Evolutionary conservation across 2,113 vertebrate species (phyloP).

Genomic region (Panthera uncia): DNA sequence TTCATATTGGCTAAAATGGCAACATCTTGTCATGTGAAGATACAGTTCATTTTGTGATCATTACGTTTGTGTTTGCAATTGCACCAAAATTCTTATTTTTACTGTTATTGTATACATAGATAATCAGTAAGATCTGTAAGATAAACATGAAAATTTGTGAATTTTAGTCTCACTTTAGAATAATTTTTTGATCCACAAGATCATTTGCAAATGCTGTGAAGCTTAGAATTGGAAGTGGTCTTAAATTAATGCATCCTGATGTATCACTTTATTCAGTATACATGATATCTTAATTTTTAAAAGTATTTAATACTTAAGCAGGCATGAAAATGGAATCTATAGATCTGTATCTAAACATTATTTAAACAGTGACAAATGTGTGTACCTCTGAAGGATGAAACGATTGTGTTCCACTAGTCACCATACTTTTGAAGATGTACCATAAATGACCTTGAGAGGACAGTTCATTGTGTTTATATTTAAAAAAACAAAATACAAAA

Average conservation of each 20-base stretch:
- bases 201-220: conserved; percentile 41
- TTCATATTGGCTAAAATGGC: conserved; percentile 55
- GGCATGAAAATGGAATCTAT: neutral
- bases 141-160: conserved; percentile 51
- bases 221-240: conserved; percentile 17
- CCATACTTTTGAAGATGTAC: conserved; percentile 54
- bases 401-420: conserved; percentile 35
- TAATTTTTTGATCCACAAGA: conserved; percentile 34
- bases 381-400: conserved; percentile 43
- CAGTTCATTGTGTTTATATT: conserved; percentile 29
- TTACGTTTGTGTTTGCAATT: conserved; percentile 57
- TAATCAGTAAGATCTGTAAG: conserved; percentile 58
- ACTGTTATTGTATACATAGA: conserved; percentile 55
- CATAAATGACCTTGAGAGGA: conserved; percentile 49
- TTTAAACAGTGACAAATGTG: conserved; percentile 40
- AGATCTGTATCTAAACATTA: neutral
- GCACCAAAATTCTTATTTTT: conserved; percentile 49
- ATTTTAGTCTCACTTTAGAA: conserved; percentile 49
- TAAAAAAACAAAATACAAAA: neutral
- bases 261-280: conserved; percentile 15
- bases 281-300: conserved; percentile 7
- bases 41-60: conserved; percentile 66
- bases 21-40: conserved; percentile 61
- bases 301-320: conserved; percentile 30
- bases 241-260: conserved; percentile 34